Evolutionary conservation across 1,140 invertebrate species (phyloP).

Genomic region (Mylabris phalerata): DNA sequence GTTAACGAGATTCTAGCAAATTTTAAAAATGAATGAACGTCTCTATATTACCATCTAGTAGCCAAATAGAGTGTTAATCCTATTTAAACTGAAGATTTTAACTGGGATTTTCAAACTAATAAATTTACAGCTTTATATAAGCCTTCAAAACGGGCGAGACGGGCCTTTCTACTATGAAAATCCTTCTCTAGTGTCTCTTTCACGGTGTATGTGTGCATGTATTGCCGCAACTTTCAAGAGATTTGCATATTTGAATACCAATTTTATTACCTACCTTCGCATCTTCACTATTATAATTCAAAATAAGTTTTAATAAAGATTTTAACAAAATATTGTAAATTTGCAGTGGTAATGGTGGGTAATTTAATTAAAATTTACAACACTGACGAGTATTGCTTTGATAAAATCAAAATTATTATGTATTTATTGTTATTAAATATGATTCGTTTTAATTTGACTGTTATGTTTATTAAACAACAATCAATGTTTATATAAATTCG

Average conservation of each 20-base stretch:
- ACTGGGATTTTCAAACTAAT: conserved; percentile 34
- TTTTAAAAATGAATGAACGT: no score
- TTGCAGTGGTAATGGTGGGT: no score
- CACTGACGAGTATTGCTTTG: no score
- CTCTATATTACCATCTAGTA: neutral
- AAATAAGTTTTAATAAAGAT: conserved; percentile 13
- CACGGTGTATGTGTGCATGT: neutral
- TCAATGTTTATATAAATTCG: no score
- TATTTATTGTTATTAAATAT: no score
- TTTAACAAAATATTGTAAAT: neutral
- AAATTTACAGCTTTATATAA: conserved; percentile 40
- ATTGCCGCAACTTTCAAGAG: conserved; percentile 20
- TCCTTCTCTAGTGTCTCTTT: conserved; percentile 5
- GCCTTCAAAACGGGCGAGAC: conserved; percentile 31
- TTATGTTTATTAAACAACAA: no score
- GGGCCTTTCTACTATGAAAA: conserved; percentile 28
- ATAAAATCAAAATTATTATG: no score
- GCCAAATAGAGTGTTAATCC: conserved; percentile 38
- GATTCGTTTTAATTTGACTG: no score
- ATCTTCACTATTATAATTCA: conserved; percentile 11
- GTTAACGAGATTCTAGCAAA: no score
- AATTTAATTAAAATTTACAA: no score
- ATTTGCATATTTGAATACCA: conserved; percentile 39
- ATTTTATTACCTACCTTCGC: conserved; percentile 27
- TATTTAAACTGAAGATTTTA: conserved; percentile 32